Conservation (phyloP, 2,113 vertebrate species). For the Eulacestoma nigropectus region DNA sequence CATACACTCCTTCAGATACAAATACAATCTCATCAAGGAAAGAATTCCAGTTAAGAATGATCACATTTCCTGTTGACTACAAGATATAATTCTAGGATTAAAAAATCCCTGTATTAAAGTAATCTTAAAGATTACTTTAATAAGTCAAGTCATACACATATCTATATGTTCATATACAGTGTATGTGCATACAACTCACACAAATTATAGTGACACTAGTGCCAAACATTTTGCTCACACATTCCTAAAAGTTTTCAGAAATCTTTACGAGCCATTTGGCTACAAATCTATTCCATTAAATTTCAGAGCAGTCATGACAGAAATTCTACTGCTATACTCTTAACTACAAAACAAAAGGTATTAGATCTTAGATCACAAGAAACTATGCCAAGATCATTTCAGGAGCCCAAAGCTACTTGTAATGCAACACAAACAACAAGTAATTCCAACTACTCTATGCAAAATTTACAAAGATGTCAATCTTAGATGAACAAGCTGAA, state of each 20-base stretch:
- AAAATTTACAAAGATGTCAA: conserved; percentile 14
- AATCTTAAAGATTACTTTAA: background rate
- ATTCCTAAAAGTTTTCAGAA: background rate
- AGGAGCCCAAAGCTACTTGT: background rate
- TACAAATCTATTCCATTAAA: background rate
- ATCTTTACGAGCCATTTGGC: background rate
- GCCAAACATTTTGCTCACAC: background rate
- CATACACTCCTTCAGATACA: background rate
- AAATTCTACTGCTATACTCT: background rate
- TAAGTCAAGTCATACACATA: background rate
- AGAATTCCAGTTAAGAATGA: background rate
- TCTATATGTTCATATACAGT: background rate
- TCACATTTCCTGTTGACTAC: background rate
- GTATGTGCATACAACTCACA: background rate
- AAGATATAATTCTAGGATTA: background rate
- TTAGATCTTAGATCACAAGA: background rate
- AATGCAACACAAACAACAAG: background rate
- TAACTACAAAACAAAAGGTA: background rate
- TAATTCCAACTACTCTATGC: background rate
- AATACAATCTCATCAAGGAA: background rate
- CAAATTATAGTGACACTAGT: background rate
- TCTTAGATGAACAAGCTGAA: background rate
- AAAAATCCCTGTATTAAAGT: background rate
- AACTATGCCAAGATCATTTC: background rate
- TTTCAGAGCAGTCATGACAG: background rate